A percentile compares a stretch with the other conserved stretches of the same genome.
Conservation (phyloP, 2,113 vertebrate species). For the Aspiorhynchus laticeps region DNA sequence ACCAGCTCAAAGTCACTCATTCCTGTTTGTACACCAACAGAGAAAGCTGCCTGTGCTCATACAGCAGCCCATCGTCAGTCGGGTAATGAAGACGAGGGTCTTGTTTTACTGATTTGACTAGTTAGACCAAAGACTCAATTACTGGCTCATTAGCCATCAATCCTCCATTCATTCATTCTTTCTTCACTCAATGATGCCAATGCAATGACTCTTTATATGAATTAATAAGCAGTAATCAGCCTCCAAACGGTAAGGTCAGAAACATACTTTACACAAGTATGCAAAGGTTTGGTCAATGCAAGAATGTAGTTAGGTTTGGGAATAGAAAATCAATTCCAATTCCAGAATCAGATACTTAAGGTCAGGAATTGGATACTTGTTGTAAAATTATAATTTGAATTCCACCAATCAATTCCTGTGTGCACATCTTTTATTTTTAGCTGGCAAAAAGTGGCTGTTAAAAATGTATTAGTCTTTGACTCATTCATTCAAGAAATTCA, state of each 20-base stretch:
- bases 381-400: no score
- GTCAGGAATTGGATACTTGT: no score
- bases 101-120: no score
- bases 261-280: not conserved
- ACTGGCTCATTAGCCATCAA: not conserved
- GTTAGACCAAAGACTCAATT: not conserved
- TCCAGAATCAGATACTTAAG: no score
- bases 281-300: not conserved
- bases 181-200: not conserved
- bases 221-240: not conserved
- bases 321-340: no score
- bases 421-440: no score
- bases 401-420: no score
- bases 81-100: constrained; percentile 32
- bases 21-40: constrained; percentile 24
- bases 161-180: not conserved
- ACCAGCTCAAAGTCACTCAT: constrained; percentile 40
- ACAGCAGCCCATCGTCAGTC: constrained; percentile 2
- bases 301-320: not conserved
- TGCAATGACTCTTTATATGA: not conserved
- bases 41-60: not conserved
- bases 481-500: no score
- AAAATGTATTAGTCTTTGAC: no score
- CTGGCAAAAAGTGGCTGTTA: no score
- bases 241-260: not conserved